Conservation (phyloP, 2,797 vertebrate genomes). For the Danio choprae region DNA sequence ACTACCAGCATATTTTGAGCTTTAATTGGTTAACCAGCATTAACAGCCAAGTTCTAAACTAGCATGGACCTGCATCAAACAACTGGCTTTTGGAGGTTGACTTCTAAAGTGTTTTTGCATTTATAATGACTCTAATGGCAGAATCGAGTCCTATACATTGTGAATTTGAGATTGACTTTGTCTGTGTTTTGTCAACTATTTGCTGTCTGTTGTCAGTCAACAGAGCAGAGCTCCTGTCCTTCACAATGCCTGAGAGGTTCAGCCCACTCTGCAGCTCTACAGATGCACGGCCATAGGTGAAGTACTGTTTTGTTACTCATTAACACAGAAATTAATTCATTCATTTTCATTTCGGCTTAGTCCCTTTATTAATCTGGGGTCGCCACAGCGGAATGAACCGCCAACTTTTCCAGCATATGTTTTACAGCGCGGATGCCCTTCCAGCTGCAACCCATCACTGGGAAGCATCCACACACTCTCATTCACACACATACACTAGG, state of each 20-base stretch:
- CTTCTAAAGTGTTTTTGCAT: not conserved
- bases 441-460: no score
- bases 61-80: not conserved
- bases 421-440: no score
- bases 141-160: conserved; percentile 1
- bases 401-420: no score
- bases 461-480: no score
- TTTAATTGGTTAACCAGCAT: not conserved
- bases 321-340: not conserved
- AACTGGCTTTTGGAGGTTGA: not conserved
- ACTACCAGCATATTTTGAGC: not conserved
- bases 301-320: not conserved
- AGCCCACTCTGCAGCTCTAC: conserved; percentile 5
- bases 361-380: no score
- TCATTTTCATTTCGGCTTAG: no score
- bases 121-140: not conserved
- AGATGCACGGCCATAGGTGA: not conserved
- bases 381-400: no score
- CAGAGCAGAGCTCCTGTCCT: conserved; percentile 40
- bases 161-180: conserved; percentile 16
- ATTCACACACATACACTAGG: no score
- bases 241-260: conserved; percentile 4
- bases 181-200: conserved; percentile 76
- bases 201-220: conserved; percentile 70
- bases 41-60: not conserved